Evolutionary conservation across 1,140 invertebrate genomes (phyloP).

Genomic region (Sitobion miscanthi): DNA sequence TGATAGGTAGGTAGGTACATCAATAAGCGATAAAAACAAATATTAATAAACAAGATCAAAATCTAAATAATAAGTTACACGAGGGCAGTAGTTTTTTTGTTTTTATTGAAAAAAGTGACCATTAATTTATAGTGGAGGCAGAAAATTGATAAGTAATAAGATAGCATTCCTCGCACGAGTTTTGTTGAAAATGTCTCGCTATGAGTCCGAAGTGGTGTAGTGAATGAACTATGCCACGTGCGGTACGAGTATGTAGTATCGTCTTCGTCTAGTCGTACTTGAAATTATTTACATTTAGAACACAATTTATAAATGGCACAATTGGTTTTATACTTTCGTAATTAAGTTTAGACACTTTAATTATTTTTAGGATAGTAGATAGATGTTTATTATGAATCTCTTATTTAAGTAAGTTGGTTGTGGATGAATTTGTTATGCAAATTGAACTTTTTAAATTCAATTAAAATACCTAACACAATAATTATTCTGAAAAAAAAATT

Average conservation of each 20-base stretch:
- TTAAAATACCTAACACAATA: no score
- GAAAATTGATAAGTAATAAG: background rate
- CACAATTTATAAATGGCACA: background rate
- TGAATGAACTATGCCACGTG: background rate
- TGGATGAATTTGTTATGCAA: background rate
- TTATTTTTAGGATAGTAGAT: background rate
- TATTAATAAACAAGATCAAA: slow-evolving; percentile 24
- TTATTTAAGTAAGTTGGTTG: background rate
- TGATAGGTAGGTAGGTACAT: background rate
- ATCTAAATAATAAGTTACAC: slow-evolving; percentile 13
- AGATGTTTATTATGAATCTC: background rate
- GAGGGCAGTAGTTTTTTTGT: background rate
- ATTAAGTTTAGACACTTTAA: background rate
- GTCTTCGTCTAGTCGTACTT: background rate
- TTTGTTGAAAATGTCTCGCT: background rate
- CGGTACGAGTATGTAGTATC: background rate
- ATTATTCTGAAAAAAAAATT: no score
- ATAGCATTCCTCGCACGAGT: background rate
- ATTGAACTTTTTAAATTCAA: background rate
- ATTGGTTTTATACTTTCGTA: background rate
- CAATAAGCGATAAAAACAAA: slow-evolving; percentile 15
- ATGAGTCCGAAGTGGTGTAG: background rate
- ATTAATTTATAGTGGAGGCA: background rate
- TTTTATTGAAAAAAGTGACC: slow-evolving; percentile 6
- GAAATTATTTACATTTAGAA: background rate